Evolutionary conservation across 2,888 invertebrate species (phyloP).

Genomic region (Caenorhabditis sp.): DNA sequence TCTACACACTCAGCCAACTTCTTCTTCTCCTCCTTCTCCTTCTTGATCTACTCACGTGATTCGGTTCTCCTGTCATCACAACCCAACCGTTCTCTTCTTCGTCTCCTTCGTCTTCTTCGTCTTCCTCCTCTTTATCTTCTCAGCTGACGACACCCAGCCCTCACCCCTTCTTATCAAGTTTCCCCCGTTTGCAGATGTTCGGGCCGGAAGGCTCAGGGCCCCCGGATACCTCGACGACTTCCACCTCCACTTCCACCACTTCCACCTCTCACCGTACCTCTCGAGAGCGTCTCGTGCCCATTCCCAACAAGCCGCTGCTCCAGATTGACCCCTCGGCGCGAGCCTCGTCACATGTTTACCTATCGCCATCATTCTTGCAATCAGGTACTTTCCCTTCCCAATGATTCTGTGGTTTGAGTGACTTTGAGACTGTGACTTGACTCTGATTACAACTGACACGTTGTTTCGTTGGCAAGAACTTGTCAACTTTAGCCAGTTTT

Average conservation of each 20-base stretch:
- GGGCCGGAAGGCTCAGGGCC: conserved; percentile 58
- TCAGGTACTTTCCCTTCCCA: conserved; percentile 42
- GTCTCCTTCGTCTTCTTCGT: neutral
- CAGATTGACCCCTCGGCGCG: conserved; percentile 72
- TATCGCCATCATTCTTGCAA: conserved; percentile 71
- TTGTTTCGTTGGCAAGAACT: neutral
- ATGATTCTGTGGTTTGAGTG: conserved; percentile 3
- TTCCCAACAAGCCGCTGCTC: conserved; percentile 73
- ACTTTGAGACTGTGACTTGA: too few species aligned
- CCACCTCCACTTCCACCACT: neutral
- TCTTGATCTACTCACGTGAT: too few species aligned
- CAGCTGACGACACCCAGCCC: neutral
- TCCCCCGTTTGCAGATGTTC: conserved; percentile 37
- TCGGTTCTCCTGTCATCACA: too few species aligned
- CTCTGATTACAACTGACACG: conserved; percentile 9
- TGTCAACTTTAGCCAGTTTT: conserved; percentile 2
- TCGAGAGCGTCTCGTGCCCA: conserved; percentile 57
- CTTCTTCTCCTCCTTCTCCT: too few species aligned
- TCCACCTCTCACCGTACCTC: conserved; percentile 15
- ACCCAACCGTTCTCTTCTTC: too few species aligned
- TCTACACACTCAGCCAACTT: too few species aligned
- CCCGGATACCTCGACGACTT: neutral
- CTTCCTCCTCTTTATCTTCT: neutral
- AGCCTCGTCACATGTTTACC: conserved; percentile 67
- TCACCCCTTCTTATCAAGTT: conserved; percentile 7